Percentiles rank a stretch among this genome's conserved stretches.
Conservation (phyloP, 2,113 vertebrate species). For the Salvelinus sp. region DNA sequence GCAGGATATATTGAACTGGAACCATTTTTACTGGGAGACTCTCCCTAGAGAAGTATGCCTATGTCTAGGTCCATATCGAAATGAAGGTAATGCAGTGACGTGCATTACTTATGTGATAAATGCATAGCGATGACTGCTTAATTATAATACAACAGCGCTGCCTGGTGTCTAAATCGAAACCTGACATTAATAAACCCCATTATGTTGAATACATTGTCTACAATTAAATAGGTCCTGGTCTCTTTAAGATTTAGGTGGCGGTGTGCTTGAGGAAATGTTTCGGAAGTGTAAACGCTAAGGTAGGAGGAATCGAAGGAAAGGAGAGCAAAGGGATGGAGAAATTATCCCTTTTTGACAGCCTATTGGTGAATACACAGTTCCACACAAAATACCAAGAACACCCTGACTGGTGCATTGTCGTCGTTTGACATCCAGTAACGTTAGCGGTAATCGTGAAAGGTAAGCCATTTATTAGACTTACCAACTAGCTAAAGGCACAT, state of each 20-base stretch:
- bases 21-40: too few relatives aligned
- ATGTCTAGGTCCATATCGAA: too few relatives aligned
- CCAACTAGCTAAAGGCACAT: too few relatives aligned
- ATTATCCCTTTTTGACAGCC: slow-evolving; percentile 11
- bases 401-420: too few relatives aligned
- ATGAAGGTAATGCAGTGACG: background rate
- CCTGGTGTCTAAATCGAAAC: slow-evolving; percentile 27
- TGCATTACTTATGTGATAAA: background rate
- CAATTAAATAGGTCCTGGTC: background rate
- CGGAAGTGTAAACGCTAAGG: slow-evolving; percentile 51
- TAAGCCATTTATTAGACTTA: too few relatives aligned
- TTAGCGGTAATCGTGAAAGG: too few relatives aligned
- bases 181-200: background rate
- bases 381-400: slow-evolving; percentile 31
- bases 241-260: slow-evolving; percentile 26
- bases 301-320: slow-evolving; percentile 47
- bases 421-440: too few relatives aligned
- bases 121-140: too few relatives aligned
- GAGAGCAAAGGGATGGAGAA: slow-evolving; percentile 24
- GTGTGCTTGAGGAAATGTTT: slow-evolving; percentile 47
- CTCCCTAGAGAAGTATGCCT: too few relatives aligned
- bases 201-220: too few relatives aligned
- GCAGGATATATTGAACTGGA: too few relatives aligned
- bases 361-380: background rate
- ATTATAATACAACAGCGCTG: slow-evolving; percentile 17